Percentiles rank a stretch among this genome's conserved stretches.
Evolutionary conservation across 2,113 vertebrate genomes (phyloP).

Genomic region (Nothocercus julius): DNA sequence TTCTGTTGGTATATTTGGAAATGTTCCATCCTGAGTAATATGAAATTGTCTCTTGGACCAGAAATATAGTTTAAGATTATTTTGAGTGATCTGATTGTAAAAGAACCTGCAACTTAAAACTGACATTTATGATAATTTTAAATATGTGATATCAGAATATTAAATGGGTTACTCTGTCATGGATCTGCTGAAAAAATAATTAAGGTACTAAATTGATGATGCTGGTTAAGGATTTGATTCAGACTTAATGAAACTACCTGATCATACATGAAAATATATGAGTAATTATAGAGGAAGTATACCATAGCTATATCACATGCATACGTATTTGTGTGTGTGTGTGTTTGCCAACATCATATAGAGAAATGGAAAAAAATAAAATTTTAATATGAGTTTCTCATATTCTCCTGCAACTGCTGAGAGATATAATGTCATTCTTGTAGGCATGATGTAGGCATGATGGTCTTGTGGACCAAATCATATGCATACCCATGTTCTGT

Average conservation of each 20-base stretch:
- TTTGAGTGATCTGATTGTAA: not conserved
- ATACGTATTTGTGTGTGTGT: not conserved
- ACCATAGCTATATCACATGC: not conserved
- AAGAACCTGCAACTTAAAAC: not conserved
- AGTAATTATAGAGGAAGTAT: not conserved
- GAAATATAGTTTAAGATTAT: not conserved
- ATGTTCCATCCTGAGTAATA: not conserved
- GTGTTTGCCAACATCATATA: not conserved
- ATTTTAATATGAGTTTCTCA: not conserved
- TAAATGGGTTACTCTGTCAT: not conserved
- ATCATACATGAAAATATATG: not conserved
- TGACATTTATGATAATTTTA: not conserved
- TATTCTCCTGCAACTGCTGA: not conserved
- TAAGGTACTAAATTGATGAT: not conserved
- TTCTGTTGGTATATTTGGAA: not conserved
- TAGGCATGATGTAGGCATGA: not conserved
- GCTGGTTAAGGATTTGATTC: not conserved
- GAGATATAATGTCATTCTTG: not conserved
- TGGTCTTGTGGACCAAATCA: not conserved
- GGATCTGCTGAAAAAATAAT: not conserved
- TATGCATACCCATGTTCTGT: not conserved
- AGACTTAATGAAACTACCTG: not conserved
- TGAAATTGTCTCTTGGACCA: not conserved
- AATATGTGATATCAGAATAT: not conserved
- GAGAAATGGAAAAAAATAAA: not conserved